Base-by-base conservation (phyloP, 2,888 invertebrate species). In the Tinea pellionella region DNA sequence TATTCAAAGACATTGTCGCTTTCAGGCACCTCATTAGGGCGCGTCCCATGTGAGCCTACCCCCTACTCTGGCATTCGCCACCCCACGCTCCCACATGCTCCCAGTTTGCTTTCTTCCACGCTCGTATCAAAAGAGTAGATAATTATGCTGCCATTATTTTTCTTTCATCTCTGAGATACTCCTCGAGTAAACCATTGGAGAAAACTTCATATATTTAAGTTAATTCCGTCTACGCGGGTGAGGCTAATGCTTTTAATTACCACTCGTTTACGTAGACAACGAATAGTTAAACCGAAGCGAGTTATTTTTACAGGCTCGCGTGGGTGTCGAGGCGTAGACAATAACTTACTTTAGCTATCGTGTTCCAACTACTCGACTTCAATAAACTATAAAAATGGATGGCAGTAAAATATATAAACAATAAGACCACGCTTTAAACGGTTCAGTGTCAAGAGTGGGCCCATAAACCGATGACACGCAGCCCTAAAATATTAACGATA, bases 1-100 rank as follows among this genome's bases (percentile, higher is more conserved):
- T 57, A 57, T 57, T 57, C 57, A 85, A 84, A 85, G 86, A 86
- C 86, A 87, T 86, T 87, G 86, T 86, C 86, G 85, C 86, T 86
- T 86, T 86, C 85, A 86, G 86, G 85, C 86, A 87, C 86, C 85
- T 87, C 86, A 87, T 87, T 87, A 87, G 85, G 85, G 86, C 78
- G 81, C 81, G 85, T 85, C 85, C 84, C 85, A 84, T 83, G 85
- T 83, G 84, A 83, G 85, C 81, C 83, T 81, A 79, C 79, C 76
- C 74, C 67, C 67, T 64, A 70, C 70, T 70, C 66, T 65, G 24
- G 6, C 65, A 65, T 65, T 62, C 63, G 64, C 63, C 68, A 6
- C 65, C 62, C 63, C 63, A 61, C 62, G 60, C 41, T 60, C 60
- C 62, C 43, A 63, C 63, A 63, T 65, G 64, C 68, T 68, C 73